Percentiles rank a stretch among this genome's conserved stretches.
phyloP scores from a whole-genome alignment of 2,797 vertebrate species.

The Sebastes minor region DNA sequence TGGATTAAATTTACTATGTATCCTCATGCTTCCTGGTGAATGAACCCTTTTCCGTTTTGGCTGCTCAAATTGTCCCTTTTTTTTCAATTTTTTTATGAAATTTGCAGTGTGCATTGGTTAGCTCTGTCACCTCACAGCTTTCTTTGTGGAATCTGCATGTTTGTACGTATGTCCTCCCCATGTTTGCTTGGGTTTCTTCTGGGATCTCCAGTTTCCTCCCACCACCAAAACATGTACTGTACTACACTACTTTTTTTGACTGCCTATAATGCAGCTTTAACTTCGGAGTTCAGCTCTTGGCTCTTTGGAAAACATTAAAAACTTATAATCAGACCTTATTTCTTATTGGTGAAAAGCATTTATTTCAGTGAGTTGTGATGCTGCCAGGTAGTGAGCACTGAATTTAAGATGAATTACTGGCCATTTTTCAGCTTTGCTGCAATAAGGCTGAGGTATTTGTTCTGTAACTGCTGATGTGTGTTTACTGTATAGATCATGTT shows the following conservation, averaged over 20 bases:
- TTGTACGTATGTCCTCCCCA: too few relatives aligned
- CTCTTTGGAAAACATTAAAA: neutral
- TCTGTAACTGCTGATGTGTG: conserved; percentile 2
- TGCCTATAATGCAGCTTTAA: neutral
- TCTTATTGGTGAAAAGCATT: neutral
- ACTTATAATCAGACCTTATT: neutral
- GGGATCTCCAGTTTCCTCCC: too few relatives aligned
- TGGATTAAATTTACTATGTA: neutral
- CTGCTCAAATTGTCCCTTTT: too few relatives aligned
- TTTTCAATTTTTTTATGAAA: neutral
- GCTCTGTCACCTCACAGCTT: too few relatives aligned
- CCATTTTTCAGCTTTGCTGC: neutral
- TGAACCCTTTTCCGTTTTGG: neutral
- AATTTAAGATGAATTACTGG: neutral
- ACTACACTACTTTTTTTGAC: neutral
- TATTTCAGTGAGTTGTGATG: neutral
- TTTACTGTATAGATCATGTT: conserved; percentile 18
- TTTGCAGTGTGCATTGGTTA: too few relatives aligned
- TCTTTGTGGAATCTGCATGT: too few relatives aligned
- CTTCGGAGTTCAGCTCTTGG: neutral
- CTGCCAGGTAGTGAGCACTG: neutral
- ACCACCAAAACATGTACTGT: too few relatives aligned
- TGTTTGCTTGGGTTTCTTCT: too few relatives aligned
- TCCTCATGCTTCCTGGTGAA: too few relatives aligned
- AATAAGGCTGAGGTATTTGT: neutral